Percentiles rank a stretch among this genome's conserved stretches.
These are phyloP conservation scores for Thalpophila matura DNA, from an alignment of 2,888 invertebrate species.

Conservation along the genomic window DNA sequence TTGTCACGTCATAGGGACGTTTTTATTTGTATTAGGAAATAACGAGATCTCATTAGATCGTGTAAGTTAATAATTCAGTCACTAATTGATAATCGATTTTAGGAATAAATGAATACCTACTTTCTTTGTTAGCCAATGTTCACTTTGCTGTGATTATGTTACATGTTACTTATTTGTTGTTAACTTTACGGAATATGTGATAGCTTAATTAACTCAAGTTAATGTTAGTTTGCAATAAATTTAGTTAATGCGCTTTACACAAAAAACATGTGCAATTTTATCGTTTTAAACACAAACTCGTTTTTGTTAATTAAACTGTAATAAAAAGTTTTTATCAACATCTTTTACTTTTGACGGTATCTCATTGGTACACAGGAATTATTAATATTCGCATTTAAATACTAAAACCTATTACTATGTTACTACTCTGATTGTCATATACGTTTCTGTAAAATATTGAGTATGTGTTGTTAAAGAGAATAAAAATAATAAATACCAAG, in stretches of 20 bases:
- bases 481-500: conserved; percentile 90
- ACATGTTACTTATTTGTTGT: conserved; percentile 89
- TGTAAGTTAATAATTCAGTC: conserved; percentile 88
- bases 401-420: conserved; percentile 88
- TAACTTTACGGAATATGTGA: conserved; percentile 85
- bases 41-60: conserved; percentile 89
- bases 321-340: conserved; percentile 66
- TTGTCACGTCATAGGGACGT: conserved; percentile 85
- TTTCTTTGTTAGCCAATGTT: conserved; percentile 91
- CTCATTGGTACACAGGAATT: conserved; percentile 78
- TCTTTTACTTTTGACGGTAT: conserved; percentile 66
- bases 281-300: conserved; percentile 63
- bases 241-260: conserved; percentile 77
- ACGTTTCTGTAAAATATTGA: conserved; percentile 91
- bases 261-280: conserved; percentile 75
- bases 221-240: conserved; percentile 84
- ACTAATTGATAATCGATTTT: conserved; percentile 89
- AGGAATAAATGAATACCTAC: conserved; percentile 82
- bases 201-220: conserved; percentile 85
- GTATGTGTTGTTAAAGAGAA: conserved; percentile 91
- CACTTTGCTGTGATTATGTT: conserved; percentile 90
- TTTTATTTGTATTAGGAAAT: conserved; percentile 88
- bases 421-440: conserved; percentile 90
- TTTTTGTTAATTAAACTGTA: conserved; percentile 70
- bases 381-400: conserved; percentile 87